These are phyloP conservation scores for Drosophila paramelanica DNA, from an alignment of 2,888 invertebrate genomes.

Conservation along the genomic window DNA sequence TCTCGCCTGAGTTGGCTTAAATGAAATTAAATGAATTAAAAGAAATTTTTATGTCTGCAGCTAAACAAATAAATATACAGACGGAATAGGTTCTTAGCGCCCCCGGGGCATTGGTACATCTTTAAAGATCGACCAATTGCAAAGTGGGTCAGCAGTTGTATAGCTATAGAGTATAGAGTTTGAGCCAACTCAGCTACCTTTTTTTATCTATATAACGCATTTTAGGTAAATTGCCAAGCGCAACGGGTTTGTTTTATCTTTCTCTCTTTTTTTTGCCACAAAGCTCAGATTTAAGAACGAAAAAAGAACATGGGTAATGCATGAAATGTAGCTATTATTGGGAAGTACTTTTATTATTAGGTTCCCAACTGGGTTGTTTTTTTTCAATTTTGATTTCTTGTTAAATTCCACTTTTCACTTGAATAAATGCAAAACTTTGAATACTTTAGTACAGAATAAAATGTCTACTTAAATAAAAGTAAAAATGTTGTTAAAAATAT, in stretches of 20 bases:
- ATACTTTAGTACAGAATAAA: background rate
- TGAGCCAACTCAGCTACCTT: conserved; percentile 12
- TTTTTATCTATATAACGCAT: conserved; percentile 42
- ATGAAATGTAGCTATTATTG: too few species aligned
- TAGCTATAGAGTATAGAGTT: background rate
- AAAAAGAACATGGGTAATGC: background rate
- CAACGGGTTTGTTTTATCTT: conserved; percentile 7
- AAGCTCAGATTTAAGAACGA: background rate
- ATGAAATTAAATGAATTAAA: conserved; percentile 61
- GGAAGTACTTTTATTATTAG: too few species aligned
- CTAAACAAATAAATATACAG: background rate
- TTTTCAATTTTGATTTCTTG: too few species aligned
- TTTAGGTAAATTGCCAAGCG: conserved; percentile 33
- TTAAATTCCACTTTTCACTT: too few species aligned
- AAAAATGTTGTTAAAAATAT: background rate
- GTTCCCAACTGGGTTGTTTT: too few species aligned
- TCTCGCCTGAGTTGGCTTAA: conserved; percentile 41
- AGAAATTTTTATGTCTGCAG: conserved; percentile 38
- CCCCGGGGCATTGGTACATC: conserved; percentile 14
- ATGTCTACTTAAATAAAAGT: background rate
- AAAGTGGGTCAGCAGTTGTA: conserved; percentile 38
- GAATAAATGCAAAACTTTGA: too few species aligned
- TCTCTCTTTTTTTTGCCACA: conserved; percentile 11
- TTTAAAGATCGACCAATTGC: conserved; percentile 24
- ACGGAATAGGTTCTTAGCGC: conserved; percentile 24